phyloP scores from a whole-genome alignment of 2,888 invertebrate species.

The Ichneumoninae sp. region DNA sequence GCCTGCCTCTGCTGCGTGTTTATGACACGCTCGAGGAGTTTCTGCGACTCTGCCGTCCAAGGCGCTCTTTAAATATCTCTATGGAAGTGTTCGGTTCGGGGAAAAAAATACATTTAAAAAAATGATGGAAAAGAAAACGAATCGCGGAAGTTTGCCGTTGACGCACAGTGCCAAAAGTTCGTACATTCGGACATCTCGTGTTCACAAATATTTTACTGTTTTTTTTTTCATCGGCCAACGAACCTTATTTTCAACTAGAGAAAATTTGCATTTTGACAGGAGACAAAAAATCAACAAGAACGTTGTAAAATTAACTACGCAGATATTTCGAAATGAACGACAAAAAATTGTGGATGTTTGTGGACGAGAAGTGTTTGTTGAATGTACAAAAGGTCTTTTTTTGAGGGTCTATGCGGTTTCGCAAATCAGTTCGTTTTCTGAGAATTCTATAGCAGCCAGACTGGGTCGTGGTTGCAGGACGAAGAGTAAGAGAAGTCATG shows the following conservation, averaged over 20 bases:
- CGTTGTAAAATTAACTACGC: not conserved
- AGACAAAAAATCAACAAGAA: not conserved
- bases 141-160: not conserved
- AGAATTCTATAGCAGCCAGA: not conserved
- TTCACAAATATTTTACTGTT: not conserved
- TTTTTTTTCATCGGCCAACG: not conserved
- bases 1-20: conserved; percentile 21
- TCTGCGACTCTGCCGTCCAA: not conserved
- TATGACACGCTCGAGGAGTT: conserved; percentile 16
- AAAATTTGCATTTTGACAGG: not conserved
- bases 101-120: not conserved
- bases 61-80: not conserved
- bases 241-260: not conserved
- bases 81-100: not conserved
- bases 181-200: not conserved
- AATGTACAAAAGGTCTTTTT: not conserved
- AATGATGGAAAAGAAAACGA: not conserved
- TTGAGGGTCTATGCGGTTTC: not conserved
- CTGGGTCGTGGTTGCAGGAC: not conserved
- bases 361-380: not conserved
- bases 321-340: not conserved
- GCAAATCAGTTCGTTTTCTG: not conserved
- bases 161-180: not conserved
- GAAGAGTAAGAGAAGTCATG: conserved; percentile 45
- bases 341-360: not conserved